Evolutionary conservation across 23 tunicate species (phyloP), one percentile per base, ranked within the genome.

Genomic region (Aplidium turbinatum): DNA sequence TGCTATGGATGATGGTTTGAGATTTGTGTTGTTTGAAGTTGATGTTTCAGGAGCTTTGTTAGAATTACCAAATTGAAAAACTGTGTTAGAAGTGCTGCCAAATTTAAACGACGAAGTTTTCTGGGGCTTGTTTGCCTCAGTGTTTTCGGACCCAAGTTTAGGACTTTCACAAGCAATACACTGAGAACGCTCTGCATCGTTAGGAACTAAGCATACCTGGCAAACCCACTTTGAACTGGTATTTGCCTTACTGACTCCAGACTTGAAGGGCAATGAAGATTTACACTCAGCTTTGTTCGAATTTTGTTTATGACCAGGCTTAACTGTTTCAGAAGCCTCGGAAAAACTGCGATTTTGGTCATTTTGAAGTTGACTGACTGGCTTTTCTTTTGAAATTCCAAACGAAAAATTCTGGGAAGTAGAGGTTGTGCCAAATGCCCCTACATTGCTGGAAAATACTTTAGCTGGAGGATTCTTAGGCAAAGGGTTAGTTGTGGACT

Each of bases 101-200:
- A 70, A 70, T 34, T 70, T 47, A 47, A 70, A 70, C 3, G 76
- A 4, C 5, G 76, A 47, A n/a, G n/a, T n/a, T 42, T 42, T 42
- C 16, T 42, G 50, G 16, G 16, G 16, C 11, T 42, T 42, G 11
- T 11, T 16, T 3, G 18, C 35, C 3, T 4, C 36, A 21, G 35
- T 2, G 19, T 47, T 47, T 30, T 25, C 23, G 3, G n/a, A 3
- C 2, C 11, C 35, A 16, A 35, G 19, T 3, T 30, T 26, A 21
- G 76, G 36, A 48, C 58, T 70, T 23, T 70, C 58, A 47, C 76
- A 70, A 3, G 76, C 58, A 46, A 70, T 13, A 47, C 76, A 70
- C 3, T 25, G 23, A 5, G 58, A 23, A 7, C 58, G 76, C 11
- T 70, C 76, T 30, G 35, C 16, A 9, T 70, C 58, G 47, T 70